phyloP scores from a whole-genome alignment of 64 coral and sea anemone species.

The Trachythela sp. region DNA sequence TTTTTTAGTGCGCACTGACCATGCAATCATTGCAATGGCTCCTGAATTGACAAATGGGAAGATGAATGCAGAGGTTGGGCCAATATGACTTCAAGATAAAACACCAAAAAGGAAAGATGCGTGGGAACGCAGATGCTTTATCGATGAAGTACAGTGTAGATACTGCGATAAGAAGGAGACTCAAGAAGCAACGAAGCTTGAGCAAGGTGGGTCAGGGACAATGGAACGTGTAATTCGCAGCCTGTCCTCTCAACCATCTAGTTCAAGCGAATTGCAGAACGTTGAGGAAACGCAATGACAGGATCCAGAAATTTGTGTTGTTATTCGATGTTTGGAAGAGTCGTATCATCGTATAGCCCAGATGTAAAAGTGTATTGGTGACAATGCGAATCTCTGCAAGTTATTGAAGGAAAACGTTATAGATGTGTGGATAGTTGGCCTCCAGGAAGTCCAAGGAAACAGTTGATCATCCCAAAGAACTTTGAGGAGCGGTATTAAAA shows the following conservation, averaged over 20 bases:
- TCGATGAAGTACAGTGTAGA: not conserved
- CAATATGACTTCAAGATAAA: constrained; percentile 52
- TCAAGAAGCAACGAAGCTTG: not conserved
- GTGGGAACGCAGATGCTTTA: constrained; percentile 48
- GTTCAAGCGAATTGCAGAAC: not conserved
- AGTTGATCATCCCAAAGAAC: constrained; percentile 28
- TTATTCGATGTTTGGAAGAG: not conserved
- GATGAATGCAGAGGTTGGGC: constrained; percentile 48
- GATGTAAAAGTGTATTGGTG: not conserved
- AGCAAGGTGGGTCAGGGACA: not conserved
- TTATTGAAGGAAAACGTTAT: not conserved
- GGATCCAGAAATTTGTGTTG: not conserved
- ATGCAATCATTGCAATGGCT: constrained; percentile 51
- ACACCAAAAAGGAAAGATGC: constrained; percentile 22
- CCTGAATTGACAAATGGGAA: constrained; percentile 44
- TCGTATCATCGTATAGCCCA: not conserved
- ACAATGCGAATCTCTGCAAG: not conserved
- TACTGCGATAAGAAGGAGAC: not conserved
- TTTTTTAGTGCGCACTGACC: constrained; percentile 42
- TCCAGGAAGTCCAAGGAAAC: not conserved
- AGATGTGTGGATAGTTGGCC: not conserved
- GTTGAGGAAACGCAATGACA: not conserved
- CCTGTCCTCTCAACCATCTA: not conserved
- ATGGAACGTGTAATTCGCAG: not conserved
- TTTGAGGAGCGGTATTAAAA: constrained; percentile 6